phyloP scores from a whole-genome alignment of 2,113 vertebrate genomes.

The Axis porcinus region DNA sequence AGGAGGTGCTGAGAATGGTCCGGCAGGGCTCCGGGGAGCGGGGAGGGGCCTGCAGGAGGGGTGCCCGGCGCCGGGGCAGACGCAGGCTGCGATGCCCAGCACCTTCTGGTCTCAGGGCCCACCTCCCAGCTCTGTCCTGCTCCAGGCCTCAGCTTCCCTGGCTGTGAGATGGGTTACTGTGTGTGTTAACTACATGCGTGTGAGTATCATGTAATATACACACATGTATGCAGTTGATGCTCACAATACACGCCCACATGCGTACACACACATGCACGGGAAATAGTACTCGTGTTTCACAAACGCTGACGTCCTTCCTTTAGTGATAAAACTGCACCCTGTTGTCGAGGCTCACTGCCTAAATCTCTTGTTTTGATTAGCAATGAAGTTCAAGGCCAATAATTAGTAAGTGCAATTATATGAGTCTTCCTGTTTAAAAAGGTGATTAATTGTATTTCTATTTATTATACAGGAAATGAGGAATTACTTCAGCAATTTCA shows the following conservation, averaged over 20 bases:
- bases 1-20: not conserved
- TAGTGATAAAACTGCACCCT: fast-evolving
- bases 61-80: fast-evolving
- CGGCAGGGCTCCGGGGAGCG: fast-evolving
- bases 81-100: fast-evolving
- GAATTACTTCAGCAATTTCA: not conserved
- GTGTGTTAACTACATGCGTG: not conserved
- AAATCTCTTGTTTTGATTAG: not conserved
- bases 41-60: fast-evolving
- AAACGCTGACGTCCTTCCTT: not conserved
- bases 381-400: not conserved
- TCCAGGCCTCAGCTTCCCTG: not conserved
- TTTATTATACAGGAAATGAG: not conserved
- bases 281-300: fast-evolving
- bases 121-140: not conserved
- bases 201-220: fast-evolving
- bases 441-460: not conserved
- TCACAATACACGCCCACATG: fast-evolving
- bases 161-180: fast-evolving
- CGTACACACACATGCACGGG: fast-evolving
- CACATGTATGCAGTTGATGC: fast-evolving
- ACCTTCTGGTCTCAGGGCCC: fast-evolving
- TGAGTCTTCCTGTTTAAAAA: not conserved
- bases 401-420: not conserved
- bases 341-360: not conserved